Percentiles rank a stretch among this genome's conserved stretches.
Conservation (phyloP, 1,140 invertebrate genomes). For the Arion vulgaris region DNA sequence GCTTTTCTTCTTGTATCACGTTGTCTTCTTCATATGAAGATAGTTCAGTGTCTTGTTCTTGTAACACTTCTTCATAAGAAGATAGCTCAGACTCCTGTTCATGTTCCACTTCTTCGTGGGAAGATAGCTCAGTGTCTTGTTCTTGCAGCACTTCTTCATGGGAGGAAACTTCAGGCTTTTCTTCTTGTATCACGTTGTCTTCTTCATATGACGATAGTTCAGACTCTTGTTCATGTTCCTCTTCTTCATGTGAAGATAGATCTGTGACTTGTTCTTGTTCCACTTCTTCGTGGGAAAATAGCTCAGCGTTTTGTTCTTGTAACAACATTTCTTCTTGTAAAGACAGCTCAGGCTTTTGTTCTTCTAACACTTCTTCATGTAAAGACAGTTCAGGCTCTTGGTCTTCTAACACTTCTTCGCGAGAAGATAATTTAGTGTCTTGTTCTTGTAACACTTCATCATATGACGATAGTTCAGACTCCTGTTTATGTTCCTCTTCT, state of each 20-base stretch:
- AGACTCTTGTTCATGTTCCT: too few relatives aligned
- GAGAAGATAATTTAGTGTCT: neutral
- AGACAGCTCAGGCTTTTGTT: neutral
- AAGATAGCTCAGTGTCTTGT: neutral
- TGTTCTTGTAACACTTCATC: neutral
- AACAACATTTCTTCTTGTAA: neutral
- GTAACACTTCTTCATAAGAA: too few relatives aligned
- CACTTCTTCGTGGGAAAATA: neutral
- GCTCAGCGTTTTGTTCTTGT: neutral
- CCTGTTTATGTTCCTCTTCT: conserved; percentile 1
- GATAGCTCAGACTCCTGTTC: too few relatives aligned
- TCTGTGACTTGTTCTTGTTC: neutral
- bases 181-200: too few relatives aligned
- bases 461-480: neutral
- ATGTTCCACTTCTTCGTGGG: too few relatives aligned
- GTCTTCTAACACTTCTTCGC: neutral
- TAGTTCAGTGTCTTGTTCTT: too few relatives aligned
- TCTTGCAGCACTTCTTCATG: neutral
- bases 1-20: neutral
- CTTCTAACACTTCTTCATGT: neutral
- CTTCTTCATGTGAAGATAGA: neutral
- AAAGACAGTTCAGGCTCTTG: neutral
- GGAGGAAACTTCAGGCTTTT: neutral
- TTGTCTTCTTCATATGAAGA: neutral
- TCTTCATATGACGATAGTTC: too few relatives aligned